Evolutionary conservation across 2,113 vertebrate species (phyloP), one percentile per base, ranked within the genome.

Genomic region (Aptenodytes forsteri): DNA sequence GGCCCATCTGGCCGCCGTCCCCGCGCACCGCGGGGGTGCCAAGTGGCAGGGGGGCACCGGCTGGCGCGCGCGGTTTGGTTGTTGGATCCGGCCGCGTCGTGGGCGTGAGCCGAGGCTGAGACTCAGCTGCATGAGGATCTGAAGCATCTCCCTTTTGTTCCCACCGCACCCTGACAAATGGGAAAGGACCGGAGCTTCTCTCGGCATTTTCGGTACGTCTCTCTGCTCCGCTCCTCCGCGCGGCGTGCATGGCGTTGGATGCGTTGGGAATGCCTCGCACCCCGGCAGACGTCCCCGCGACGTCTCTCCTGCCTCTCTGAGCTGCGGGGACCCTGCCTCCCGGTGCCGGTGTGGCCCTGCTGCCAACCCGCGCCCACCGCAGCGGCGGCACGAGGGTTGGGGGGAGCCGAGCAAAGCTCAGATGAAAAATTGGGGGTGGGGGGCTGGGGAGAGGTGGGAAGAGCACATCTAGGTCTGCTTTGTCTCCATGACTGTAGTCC

Each of bases 131-230:
- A 94, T 94, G 94, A 94, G 94, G 36, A 95, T 56, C 96, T 93
- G 97, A 96, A 89, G 94, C 92, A 0, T 95, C 90, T 96, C 88
- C 87, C 95, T 66, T 96, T 96, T 93, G 87, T 91, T 95, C 93
- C 71, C 52, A 47, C 72, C 15, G 89, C 93, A 50, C 61, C 67
- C 90, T 36, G 98, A 98, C 98, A 98, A 98, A 99, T 99, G 99
- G 99, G 99, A 95, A 99, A 99, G 96, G 99, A 99, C 97, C 98
- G 98, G 97, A 99, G 98, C 96, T 99, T 99, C 98, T 99, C 99
- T 94, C 98, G 98, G 96, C 99, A 99, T 98, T 99, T 99, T 99
- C 98, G 99, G 99, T 99, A 99, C 20, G 98, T 96, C 82, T 91
- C 95, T 85, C 80, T 2, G 70, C 44, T 40, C 34, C 9, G 25